A percentile compares a stretch with the other conserved stretches of the same genome.
phyloP scores from a whole-genome alignment of 2,113 vertebrate genomes.

The Dissostichus mawsoni region DNA sequence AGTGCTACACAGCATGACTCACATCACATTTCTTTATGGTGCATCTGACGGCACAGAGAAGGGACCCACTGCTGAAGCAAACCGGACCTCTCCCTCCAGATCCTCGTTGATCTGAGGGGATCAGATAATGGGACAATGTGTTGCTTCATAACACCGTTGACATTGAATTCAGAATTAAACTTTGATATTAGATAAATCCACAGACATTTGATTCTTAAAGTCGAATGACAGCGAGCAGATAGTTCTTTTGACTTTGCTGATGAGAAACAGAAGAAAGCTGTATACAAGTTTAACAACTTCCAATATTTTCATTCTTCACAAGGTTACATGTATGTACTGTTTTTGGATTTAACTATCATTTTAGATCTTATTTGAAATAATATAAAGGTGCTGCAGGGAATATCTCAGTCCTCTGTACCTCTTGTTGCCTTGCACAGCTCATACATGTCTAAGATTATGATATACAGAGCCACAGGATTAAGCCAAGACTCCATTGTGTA shows the following conservation, averaged over 20 bases:
- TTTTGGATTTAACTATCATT: background rate
- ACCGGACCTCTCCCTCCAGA: slow-evolving; percentile 89
- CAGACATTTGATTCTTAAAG: background rate
- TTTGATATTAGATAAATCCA: background rate
- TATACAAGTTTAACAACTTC: background rate
- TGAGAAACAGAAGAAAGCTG: background rate
- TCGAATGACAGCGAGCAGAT: background rate
- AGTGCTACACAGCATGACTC: slow-evolving; percentile 62
- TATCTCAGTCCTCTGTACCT: background rate
- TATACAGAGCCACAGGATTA: background rate
- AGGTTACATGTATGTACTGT: background rate
- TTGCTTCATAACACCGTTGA: background rate
- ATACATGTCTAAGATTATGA: background rate
- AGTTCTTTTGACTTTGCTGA: background rate
- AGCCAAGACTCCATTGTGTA: background rate
- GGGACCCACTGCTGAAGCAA: slow-evolving; percentile 85
- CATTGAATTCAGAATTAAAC: slow-evolving; percentile 14
- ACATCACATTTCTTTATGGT: slow-evolving; percentile 91
- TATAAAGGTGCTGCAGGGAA: background rate
- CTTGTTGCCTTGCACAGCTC: background rate
- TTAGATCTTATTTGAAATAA: background rate
- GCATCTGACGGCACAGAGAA: slow-evolving; percentile 91
- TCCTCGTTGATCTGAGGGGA: slow-evolving; percentile 87
- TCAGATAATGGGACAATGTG: slow-evolving; percentile 37
- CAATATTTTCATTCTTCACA: background rate